Percentiles rank a stretch among this genome's conserved stretches.
Conservation (phyloP, 2,797 vertebrate species). For the Pangasius mekongensis region DNA sequence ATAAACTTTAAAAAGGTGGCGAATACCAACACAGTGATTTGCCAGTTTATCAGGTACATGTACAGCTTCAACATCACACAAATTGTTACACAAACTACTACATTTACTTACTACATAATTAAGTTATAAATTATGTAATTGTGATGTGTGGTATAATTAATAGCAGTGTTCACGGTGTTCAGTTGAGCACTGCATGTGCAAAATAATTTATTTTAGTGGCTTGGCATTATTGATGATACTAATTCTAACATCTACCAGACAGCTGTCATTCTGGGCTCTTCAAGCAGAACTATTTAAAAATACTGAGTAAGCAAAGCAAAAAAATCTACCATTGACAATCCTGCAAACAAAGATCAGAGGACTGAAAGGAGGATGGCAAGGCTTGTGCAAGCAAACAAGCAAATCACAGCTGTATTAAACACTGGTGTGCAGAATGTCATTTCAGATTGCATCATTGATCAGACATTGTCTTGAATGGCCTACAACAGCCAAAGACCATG, state of each 20-base stretch:
- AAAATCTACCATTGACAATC: background rate
- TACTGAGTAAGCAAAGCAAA: background rate
- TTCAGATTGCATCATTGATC: background rate
- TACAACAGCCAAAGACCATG: background rate
- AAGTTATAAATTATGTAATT: background rate
- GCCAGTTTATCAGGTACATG: background rate
- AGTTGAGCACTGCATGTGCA: background rate
- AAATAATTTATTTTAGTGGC: background rate
- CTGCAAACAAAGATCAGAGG: background rate
- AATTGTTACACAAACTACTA: background rate
- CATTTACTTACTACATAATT: background rate
- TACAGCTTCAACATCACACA: background rate
- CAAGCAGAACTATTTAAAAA: background rate
- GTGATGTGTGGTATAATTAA: background rate
- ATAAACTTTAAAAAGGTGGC: background rate
- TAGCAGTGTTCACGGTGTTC: background rate
- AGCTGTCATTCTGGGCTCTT: background rate
- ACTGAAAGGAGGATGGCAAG: background rate
- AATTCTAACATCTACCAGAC: background rate
- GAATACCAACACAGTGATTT: background rate
- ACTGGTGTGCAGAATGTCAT: background rate
- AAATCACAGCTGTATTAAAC: constrained; percentile 5
- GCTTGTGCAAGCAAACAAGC: background rate
- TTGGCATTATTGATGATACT: no score
- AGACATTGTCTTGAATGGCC: background rate